These are phyloP conservation scores for Chrysolina haemoptera DNA, from an alignment of 2,888 invertebrate genomes.

Conservation along the genomic window DNA sequence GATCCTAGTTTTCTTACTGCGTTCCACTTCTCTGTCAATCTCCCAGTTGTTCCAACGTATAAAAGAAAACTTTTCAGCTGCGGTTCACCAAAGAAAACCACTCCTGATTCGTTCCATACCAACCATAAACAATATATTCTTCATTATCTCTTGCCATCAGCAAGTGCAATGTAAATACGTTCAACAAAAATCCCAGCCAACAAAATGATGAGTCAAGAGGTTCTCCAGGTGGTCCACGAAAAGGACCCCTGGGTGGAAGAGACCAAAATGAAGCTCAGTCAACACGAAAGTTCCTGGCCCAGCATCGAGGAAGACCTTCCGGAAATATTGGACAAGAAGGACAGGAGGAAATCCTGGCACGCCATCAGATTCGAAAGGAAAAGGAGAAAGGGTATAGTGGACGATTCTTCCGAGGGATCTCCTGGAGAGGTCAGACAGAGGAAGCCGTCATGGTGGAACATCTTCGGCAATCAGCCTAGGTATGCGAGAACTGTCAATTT, in stretches of 20 bases:
- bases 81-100: not conserved
- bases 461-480: slow-evolving; percentile 87
- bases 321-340: slow-evolving; percentile 65
- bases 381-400: slow-evolving; percentile 66
- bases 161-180: slow-evolving; percentile 17
- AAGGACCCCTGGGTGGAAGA: slow-evolving; percentile 67
- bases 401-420: slow-evolving; percentile 52
- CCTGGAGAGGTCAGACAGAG: slow-evolving; percentile 76
- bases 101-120: not conserved
- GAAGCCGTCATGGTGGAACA: slow-evolving; percentile 91
- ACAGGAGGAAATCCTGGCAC: slow-evolving; percentile 69
- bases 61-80: not conserved
- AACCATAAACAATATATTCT: not conserved
- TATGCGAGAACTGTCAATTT: slow-evolving; percentile 59
- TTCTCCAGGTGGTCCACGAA: slow-evolving; percentile 62
- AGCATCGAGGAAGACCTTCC: slow-evolving; percentile 62
- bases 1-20: not conserved
- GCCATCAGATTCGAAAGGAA: slow-evolving; percentile 69
- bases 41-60: not conserved
- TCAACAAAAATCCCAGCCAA: not conserved
- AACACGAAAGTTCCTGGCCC: slow-evolving; percentile 59
- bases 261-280: slow-evolving; percentile 60
- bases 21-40: not conserved
- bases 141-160: not conserved
- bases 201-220: slow-evolving; percentile 64